Evolutionary conservation across 2,888 invertebrate genomes (phyloP).

Genomic region (Cheilosia scutellata): DNA sequence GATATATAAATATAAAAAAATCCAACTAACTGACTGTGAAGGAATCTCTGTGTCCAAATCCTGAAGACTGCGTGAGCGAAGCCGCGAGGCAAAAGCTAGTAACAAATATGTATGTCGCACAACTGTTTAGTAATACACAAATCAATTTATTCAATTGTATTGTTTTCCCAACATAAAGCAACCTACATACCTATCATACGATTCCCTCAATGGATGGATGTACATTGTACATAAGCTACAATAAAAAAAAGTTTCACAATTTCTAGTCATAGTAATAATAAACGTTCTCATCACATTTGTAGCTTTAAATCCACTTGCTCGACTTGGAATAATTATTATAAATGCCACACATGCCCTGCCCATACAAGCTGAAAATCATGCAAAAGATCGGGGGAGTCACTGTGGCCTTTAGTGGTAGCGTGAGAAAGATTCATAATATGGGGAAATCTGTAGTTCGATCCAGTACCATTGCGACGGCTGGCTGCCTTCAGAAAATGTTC

Average conservation of each 20-base stretch:
- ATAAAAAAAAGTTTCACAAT: constrained; percentile 40
- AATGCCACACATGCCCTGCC: constrained; percentile 73
- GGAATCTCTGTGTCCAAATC: no score
- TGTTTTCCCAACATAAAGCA: constrained; percentile 56
- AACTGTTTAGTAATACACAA: neutral
- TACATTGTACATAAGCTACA: neutral
- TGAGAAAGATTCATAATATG: constrained; percentile 82
- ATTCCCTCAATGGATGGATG: neutral
- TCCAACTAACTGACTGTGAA: no score
- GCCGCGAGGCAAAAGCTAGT: no score
- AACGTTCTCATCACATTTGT: constrained; percentile 59
- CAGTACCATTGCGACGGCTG: constrained; percentile 57
- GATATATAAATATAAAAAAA: no score
- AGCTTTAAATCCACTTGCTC: constrained; percentile 51
- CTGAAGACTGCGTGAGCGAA: no score
- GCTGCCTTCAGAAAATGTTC: constrained; percentile 53
- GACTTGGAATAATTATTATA: constrained; percentile 71
- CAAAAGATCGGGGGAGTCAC: constrained; percentile 84
- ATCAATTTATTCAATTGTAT: constrained; percentile 46
- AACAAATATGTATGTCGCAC: neutral
- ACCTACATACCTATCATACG: constrained; percentile 20
- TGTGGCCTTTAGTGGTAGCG: constrained; percentile 81
- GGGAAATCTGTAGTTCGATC: constrained; percentile 77
- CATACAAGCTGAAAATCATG: constrained; percentile 81
- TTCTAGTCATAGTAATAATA: constrained; percentile 25